Evolutionary conservation across 2,113 vertebrate genomes (phyloP), one percentile per base, ranked within the genome.

Genomic region (Phyllopteryx taeniolatus): DNA sequence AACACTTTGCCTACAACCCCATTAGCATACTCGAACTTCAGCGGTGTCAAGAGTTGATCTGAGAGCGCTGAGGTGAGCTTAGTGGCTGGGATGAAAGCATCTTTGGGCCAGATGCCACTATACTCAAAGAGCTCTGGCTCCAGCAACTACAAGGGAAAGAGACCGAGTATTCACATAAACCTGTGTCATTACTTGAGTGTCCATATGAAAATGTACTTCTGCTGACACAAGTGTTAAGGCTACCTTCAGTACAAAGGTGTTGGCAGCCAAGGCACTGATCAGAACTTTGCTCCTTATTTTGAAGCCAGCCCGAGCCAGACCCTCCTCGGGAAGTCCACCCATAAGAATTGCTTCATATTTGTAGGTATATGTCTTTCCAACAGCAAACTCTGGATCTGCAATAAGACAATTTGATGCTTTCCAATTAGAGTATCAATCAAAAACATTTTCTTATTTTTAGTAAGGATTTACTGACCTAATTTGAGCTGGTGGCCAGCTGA

Each of bases 21-120:
- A 2, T 83, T 92, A 20, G 1, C 67, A 53, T 95, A 94, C 83
- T 94, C 90, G 89, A 94, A 95, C 80, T 90, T 93, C 80, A 94
- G 83, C 19, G 91, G 90, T 46, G 79, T 86, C 19, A 31, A 56
- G 14, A 94, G 83, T 80, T 93, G 92, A 2, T 84, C 0, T 81
- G 85, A 78, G 68, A 94, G 7, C 0, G 49, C 51, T 73, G 90
- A 76, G 17, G 85, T 92, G 71, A 94, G 89, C 76, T 91, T 94
- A 27, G 86, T 72, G 61, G 92, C 88, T 0, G 80, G 81, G 59
- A 33, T 69, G 62, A 94, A 95, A 0, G 71, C 13, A 12, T 91
- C 91, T 64, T 35, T 89, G 31, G 92, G 92, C 90, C 92, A 93
- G 76, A 91, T 71, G 27, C 92, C 93, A 74, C 90, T 94, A 80